These are phyloP conservation scores for Adela reaumurella DNA, from an alignment of 2,888 invertebrate genomes.

Conservation along the genomic window DNA sequence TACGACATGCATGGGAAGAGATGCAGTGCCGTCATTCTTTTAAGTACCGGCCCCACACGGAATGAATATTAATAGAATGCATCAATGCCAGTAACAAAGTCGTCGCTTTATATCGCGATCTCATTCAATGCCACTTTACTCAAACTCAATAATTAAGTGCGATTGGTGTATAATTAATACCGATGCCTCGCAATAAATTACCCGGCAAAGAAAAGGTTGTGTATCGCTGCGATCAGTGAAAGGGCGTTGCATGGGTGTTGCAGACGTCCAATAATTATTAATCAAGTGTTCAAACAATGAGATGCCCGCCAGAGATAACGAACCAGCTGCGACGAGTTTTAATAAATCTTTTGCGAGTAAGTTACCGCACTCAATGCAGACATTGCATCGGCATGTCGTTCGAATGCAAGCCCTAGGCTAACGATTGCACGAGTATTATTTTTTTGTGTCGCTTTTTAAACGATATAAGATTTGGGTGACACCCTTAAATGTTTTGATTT, in stretches of 20 bases:
- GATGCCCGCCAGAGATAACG: neutral
- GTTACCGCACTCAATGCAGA: neutral
- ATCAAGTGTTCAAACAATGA: neutral
- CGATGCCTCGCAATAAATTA: neutral
- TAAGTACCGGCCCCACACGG: too few species aligned
- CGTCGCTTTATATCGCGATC: neutral
- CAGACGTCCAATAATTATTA: neutral
- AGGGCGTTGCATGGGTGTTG: neutral
- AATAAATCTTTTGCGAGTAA: neutral
- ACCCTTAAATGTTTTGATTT: too few species aligned
- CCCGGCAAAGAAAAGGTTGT: neutral
- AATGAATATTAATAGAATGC: too few species aligned
- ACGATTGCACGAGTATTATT: too few species aligned
- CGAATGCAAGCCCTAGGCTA: too few species aligned
- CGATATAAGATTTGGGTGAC: too few species aligned
- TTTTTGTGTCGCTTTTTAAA: too few species aligned
- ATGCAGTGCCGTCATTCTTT: too few species aligned
- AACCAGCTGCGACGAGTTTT: neutral
- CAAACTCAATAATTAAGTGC: neutral
- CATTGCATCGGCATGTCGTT: too few species aligned
- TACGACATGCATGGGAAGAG: too few species aligned
- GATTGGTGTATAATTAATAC: neutral
- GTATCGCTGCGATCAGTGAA: neutral
- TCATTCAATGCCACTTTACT: neutral
- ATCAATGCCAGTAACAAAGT: too few species aligned